Evolutionary conservation across 2,797 vertebrate genomes (phyloP).

Genomic region (Molossus molossus): DNA sequence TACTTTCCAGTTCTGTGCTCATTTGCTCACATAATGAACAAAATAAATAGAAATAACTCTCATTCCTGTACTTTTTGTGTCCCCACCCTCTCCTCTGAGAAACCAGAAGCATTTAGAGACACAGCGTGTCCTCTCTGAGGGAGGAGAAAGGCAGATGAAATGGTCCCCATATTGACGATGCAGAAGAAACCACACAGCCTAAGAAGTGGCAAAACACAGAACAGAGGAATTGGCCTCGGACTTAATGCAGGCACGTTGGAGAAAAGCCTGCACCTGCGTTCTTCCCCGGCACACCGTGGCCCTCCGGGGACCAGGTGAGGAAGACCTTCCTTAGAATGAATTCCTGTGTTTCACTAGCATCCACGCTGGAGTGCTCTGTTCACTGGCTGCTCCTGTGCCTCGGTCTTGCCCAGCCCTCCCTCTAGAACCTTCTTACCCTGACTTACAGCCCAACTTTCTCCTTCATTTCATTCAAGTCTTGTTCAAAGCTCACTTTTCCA

Average conservation of each 20-base stretch:
- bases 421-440: conserved; percentile 41
- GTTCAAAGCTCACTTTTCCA: conserved; percentile 22
- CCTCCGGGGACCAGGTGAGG: background rate
- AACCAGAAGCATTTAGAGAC: background rate
- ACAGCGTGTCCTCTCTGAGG: background rate
- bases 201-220: background rate
- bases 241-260: background rate
- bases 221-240: background rate
- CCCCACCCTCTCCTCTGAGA: background rate
- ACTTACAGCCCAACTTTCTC: background rate
- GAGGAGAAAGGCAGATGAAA: background rate
- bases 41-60: conserved; percentile 64
- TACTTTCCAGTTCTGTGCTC: conserved; percentile 85
- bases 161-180: background rate
- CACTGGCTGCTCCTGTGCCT: background rate
- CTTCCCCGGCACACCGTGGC: fast-evolving
- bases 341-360: background rate
- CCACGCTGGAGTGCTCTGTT: background rate
- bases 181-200: background rate
- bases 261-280: background rate
- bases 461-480: background rate
- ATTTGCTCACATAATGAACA: conserved; percentile 40
- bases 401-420: background rate
- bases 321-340: background rate
- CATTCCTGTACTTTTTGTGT: background rate